phyloP scores from a whole-genome alignment of 2,888 invertebrate genomes.

The Thelaira solivaga region DNA sequence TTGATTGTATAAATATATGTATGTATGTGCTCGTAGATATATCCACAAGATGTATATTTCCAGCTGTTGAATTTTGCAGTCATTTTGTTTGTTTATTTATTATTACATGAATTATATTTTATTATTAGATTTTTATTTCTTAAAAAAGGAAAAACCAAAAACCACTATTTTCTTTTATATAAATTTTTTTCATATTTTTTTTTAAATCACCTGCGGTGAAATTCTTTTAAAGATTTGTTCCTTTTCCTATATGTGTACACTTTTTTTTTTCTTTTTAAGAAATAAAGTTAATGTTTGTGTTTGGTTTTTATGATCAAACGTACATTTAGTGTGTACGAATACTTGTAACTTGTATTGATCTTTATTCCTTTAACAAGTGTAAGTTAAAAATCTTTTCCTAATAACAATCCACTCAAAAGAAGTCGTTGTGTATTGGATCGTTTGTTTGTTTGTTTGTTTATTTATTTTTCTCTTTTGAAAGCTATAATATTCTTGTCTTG shows the following conservation, averaged over 20 bases:
- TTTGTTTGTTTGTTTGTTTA: background rate
- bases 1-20: background rate
- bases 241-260: background rate
- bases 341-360: conserved; percentile 44
- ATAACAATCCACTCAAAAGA: conserved; percentile 7
- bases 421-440: background rate
- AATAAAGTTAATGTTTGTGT: conserved; percentile 11
- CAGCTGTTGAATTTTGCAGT: conserved; percentile 28
- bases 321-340: conserved; percentile 34
- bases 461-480: conserved; percentile 19
- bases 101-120: conserved; percentile 50
- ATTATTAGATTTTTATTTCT: conserved; percentile 52
- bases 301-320: conserved; percentile 21
- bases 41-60: background rate
- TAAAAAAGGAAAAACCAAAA: conserved; percentile 9
- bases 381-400: conserved; percentile 42
- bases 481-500: conserved; percentile 58
- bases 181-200: no score
- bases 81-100: conserved; percentile 43
- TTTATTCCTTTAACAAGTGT: conserved; percentile 58
- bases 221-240: conserved; percentile 50
- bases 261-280: no score
- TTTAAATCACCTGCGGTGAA: conserved; percentile 62
- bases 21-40: background rate
- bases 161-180: background rate